A percentile compares a stretch with the other conserved stretches of the same genome.
These are phyloP conservation scores for Andrena haemorrhoa DNA, from an alignment of 2,888 invertebrate species.

Conservation along the genomic window DNA sequence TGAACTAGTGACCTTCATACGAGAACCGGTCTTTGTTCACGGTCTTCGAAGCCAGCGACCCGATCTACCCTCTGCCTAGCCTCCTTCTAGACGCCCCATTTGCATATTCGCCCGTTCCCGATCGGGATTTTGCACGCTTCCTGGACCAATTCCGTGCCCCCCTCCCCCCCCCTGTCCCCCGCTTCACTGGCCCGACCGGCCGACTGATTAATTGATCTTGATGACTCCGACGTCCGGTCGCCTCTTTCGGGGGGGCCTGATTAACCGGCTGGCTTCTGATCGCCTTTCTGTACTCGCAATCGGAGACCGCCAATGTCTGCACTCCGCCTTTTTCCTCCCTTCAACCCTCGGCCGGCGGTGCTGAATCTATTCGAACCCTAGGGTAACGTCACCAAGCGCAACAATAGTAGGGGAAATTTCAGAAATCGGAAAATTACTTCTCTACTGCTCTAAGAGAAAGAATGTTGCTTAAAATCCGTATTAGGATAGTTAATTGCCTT, in stretches of 20 bases:
- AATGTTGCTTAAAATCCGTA: too few species aligned
- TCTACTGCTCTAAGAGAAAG: too few species aligned
- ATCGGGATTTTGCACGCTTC: conserved; percentile 51
- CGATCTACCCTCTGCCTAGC: conserved; percentile 69
- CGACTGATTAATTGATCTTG: conserved; percentile 32
- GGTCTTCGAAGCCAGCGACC: conserved; percentile 73
- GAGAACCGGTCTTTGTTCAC: conserved; percentile 82
- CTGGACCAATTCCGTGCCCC: conserved; percentile 40
- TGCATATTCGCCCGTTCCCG: conserved; percentile 36
- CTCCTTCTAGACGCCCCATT: conserved; percentile 52
- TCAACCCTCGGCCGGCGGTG: too few species aligned
- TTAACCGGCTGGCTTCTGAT: neutral
- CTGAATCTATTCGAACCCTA: too few species aligned
- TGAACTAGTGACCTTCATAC: conserved; percentile 84
- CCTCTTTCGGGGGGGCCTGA: neutral
- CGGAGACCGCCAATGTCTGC: too few species aligned
- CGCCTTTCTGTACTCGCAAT: neutral
- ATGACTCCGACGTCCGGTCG: neutral
- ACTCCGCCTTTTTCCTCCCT: too few species aligned
- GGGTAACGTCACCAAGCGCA: too few species aligned
- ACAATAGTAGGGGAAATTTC: too few species aligned
- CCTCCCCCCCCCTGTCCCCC: neutral
- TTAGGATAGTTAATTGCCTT: neutral
- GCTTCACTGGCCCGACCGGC: conserved; percentile 5
- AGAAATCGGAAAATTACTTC: too few species aligned